Evolutionary conservation across 2,797 vertebrate species (phyloP).

Genomic region (Triplophysa yarkandensis): DNA sequence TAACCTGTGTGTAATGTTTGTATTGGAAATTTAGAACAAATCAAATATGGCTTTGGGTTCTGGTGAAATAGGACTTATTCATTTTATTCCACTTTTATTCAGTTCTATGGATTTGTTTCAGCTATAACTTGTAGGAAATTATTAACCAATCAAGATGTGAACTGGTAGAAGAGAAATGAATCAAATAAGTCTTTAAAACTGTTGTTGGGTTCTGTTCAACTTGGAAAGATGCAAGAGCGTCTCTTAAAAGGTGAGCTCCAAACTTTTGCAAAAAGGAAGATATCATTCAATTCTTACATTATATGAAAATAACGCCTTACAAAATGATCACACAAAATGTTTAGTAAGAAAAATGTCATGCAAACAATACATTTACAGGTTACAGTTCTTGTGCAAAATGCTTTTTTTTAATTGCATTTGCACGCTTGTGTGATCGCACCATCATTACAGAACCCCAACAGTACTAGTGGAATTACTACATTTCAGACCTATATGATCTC

Average conservation of each 20-base stretch:
- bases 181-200: slow-evolving; percentile 3
- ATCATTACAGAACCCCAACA: slow-evolving; percentile 38
- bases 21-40: slow-evolving; percentile 29
- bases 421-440: no score
- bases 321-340: no score
- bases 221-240: neutral
- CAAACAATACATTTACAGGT: no score
- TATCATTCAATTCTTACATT: neutral
- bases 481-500: neutral
- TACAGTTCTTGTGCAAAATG: no score
- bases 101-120: no score
- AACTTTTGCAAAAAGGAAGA: neutral
- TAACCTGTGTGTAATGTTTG: slow-evolving; percentile 45
- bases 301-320: neutral
- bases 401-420: no score
- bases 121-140: no score
- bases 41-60: slow-evolving; percentile 21
- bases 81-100: slow-evolving; percentile 14
- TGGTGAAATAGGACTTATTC: slow-evolving; percentile 26
- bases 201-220: neutral
- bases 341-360: no score
- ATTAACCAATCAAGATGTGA: no score
- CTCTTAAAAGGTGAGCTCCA: neutral
- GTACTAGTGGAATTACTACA: neutral
- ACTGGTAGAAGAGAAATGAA: no score